phyloP scores from a whole-genome alignment of 2,797 vertebrate genomes.

The Percopsis omiscomaycus region DNA sequence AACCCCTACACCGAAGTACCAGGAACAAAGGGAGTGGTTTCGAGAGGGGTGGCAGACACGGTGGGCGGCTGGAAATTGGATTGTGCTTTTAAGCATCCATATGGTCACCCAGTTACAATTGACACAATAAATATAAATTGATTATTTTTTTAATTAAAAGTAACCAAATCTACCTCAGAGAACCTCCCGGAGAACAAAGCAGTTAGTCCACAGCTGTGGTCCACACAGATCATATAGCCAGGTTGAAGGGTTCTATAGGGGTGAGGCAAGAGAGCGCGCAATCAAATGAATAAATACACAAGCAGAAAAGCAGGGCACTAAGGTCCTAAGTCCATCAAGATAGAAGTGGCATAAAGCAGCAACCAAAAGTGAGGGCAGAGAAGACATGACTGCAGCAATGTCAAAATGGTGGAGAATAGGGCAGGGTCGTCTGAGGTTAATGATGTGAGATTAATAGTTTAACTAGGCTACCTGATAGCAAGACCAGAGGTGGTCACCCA shows the following conservation, averaged over 20 bases:
- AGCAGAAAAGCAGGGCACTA: constrained; percentile 1
- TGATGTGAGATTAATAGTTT: constrained; percentile 80
- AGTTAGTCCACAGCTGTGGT: constrained; percentile 74
- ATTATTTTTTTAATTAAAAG: constrained; percentile 82
- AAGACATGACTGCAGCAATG: constrained; percentile 48
- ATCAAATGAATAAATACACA: constrained; percentile 22
- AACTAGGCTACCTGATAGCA: constrained; percentile 70
- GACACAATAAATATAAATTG: constrained; percentile 69
- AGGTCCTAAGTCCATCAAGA: constrained; percentile 6
- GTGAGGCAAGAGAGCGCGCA: not conserved
- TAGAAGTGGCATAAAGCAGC: constrained; percentile 14
- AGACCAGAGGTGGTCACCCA: constrained; percentile 64
- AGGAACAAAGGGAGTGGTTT: constrained; percentile 55
- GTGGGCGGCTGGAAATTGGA: constrained; percentile 65
- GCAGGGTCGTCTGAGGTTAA: constrained; percentile 70
- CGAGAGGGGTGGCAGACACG: constrained; percentile 36
- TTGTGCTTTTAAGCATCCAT: constrained; percentile 79
- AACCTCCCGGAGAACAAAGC: constrained; percentile 70
- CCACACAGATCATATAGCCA: constrained; percentile 46
- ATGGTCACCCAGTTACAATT: constrained; percentile 70
- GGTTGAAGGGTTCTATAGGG: constrained; percentile 3
- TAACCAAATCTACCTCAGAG: constrained; percentile 75
- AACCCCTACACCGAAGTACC: constrained; percentile 36
- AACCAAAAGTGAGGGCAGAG: constrained; percentile 24
- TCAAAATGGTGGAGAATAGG: constrained; percentile 54